Conservation (phyloP, 2,797 vertebrate genomes). For the Hemibagrus guttatus region DNA sequence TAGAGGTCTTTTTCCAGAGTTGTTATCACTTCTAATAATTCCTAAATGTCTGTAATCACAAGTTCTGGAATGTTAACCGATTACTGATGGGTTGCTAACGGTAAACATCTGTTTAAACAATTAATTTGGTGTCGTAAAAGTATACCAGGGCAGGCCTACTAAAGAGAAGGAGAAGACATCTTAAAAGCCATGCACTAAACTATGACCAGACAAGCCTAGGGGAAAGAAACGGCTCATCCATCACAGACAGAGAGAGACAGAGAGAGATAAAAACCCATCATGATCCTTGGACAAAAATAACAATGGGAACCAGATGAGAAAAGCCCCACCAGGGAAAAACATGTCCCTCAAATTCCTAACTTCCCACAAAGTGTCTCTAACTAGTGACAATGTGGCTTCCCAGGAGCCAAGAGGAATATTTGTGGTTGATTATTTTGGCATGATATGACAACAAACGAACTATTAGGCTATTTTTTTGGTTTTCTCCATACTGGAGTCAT, state of each 20-base stretch:
- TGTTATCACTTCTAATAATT: conserved; percentile 10
- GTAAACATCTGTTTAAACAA: conserved; percentile 22
- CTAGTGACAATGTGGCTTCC: conserved; percentile 70
- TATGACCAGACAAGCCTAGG: not conserved
- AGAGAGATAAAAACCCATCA: conserved; percentile 62
- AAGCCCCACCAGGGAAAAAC: conserved; percentile 62
- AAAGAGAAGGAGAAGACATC: not conserved
- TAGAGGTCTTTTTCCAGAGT: not conserved
- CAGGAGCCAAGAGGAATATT: conserved; percentile 67
- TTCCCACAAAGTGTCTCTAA: conserved; percentile 72
- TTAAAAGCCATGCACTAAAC: conserved; percentile 22
- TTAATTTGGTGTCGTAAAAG: not conserved
- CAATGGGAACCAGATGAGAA: conserved; percentile 72
- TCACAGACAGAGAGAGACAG: conserved; percentile 23
- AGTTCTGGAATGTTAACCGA: not conserved
- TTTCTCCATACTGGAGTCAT: conserved; percentile 8
- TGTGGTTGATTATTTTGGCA: conserved; percentile 72
- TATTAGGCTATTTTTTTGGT: not conserved
- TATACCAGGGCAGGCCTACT: not conserved
- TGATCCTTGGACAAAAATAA: conserved; percentile 67
- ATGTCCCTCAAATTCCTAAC: conserved; percentile 68
- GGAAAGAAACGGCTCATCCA: conserved; percentile 48
- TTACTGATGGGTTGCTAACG: conserved; percentile 7
- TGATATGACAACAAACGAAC: conserved; percentile 60
- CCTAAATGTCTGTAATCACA: not conserved